Conservation (phyloP, 2,888 invertebrate species). For the Syrista parreyssii region DNA sequence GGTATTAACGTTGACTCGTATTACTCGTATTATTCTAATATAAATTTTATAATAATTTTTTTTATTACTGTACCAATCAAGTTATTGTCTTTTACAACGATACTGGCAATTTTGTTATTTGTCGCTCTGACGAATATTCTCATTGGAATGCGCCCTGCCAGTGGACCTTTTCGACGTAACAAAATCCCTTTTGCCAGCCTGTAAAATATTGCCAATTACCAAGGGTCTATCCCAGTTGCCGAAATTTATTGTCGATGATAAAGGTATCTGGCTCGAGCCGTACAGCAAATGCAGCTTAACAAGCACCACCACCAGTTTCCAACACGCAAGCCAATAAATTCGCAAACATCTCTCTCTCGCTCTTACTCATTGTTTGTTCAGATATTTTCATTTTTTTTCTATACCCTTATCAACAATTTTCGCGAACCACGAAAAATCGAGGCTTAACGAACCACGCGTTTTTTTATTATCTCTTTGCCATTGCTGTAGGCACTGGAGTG, state of each 20-base stretch:
- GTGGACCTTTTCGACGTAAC: neutral
- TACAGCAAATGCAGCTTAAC: conserved; percentile 45
- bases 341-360: neutral
- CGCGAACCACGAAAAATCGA: neutral
- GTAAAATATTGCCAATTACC: conserved; percentile 52
- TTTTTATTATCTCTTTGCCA: neutral
- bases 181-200: conserved; percentile 16
- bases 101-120: neutral
- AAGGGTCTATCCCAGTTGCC: conserved; percentile 38
- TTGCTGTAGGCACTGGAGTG: neutral
- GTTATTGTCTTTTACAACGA: neutral
- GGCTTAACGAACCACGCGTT: neutral
- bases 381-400: neutral
- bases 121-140: neutral
- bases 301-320: conserved; percentile 37
- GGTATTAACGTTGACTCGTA: neutral
- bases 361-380: neutral
- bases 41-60: neutral
- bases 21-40: neutral
- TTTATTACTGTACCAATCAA: neutral
- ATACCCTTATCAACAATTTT: neutral
- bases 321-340: conserved; percentile 53
- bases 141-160: neutral
- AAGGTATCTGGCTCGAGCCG: conserved; percentile 42
- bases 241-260: conserved; percentile 58